Evolutionary conservation across 2,113 vertebrate species (phyloP).

Genomic region (Erythrocebus patas): DNA sequence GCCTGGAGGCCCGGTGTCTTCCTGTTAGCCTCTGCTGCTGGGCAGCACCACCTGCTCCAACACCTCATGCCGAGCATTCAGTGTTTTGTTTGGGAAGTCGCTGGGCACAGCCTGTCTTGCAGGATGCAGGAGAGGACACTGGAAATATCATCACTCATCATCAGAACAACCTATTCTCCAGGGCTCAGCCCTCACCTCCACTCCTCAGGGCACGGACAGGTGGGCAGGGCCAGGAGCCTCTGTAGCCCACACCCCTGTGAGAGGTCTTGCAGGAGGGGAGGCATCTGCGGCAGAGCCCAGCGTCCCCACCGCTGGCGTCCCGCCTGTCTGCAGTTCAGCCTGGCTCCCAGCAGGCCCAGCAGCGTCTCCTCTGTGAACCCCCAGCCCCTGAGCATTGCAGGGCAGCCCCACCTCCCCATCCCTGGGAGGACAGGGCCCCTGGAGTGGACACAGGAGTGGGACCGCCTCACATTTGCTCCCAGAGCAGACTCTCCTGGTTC

Average conservation of each 20-base stretch:
- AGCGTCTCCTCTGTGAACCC: background rate
- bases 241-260: background rate
- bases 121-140: background rate
- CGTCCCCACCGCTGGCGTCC: too few species aligned
- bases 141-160: background rate
- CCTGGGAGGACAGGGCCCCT: background rate
- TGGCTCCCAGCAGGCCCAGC: too few species aligned
- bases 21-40: background rate
- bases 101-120: background rate
- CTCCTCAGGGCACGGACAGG: too few species aligned
- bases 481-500: background rate
- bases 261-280: background rate
- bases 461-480: background rate
- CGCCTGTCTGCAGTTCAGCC: too few species aligned
- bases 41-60: background rate
- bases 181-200: too few species aligned
- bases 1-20: too few species aligned
- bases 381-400: accelerated
- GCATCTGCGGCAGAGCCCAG: background rate
- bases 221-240: accelerated
- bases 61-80: background rate
- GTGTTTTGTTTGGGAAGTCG: background rate
- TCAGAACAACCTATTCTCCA: background rate
- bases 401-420: background rate
- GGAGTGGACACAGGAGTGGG: too few species aligned